phyloP scores from a whole-genome alignment of 2,113 vertebrate genomes.

The Nycticryphes semicollaris region DNA sequence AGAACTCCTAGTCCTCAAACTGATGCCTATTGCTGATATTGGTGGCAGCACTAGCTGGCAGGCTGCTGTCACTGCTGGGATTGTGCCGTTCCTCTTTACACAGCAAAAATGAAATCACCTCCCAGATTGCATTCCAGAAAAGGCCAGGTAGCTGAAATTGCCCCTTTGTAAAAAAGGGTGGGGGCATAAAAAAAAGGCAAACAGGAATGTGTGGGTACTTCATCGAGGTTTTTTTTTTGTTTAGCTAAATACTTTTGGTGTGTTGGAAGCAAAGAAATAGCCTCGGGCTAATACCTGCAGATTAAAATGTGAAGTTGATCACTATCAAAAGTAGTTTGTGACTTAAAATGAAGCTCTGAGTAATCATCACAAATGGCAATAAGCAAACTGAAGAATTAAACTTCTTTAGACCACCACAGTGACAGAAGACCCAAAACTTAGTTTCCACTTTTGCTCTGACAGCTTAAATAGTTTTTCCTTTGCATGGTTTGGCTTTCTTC shows the following conservation, averaged over 20 bases:
- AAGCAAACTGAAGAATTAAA: not conserved
- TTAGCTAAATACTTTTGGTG: not conserved
- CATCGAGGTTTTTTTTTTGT: not conserved
- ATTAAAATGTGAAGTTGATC: not conserved
- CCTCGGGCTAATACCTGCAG: not conserved
- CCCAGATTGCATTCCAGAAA: not conserved
- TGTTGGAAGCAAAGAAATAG: not conserved
- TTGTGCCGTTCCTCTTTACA: not conserved
- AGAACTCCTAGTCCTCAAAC: not conserved
- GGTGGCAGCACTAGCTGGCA: not conserved
- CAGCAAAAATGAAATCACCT: not conserved
- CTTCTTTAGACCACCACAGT: not conserved
- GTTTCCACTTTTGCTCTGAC: not conserved
- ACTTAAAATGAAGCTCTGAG: not conserved
- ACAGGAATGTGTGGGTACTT: not conserved
- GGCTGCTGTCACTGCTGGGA: not conserved
- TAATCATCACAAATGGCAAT: not conserved
- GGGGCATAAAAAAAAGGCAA: not conserved
- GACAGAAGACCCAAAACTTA: not conserved
- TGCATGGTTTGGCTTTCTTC: not conserved
- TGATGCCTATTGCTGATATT: not conserved
- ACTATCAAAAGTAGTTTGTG: not conserved
- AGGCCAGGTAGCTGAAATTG: not conserved
- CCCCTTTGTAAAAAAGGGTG: not conserved
- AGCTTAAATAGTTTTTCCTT: not conserved